Evolutionary conservation across 37 sponge, comb jelly and placozoan species (phyloP).

Genomic region (Spongilla lacustris): DNA sequence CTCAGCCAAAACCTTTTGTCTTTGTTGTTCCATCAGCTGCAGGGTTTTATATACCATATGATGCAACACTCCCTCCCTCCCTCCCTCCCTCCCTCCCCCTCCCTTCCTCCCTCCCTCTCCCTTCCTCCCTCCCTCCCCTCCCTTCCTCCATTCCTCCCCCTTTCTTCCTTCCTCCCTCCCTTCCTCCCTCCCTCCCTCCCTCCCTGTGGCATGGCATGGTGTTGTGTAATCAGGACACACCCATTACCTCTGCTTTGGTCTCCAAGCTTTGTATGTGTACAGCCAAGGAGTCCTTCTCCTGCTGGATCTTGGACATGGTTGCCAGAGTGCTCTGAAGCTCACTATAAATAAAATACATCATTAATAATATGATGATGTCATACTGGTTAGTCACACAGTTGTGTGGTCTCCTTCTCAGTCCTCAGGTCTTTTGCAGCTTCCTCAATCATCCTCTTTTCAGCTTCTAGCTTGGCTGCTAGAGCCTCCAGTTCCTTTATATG

Average conservation of each 20-base stretch:
- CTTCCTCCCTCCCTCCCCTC: not conserved
- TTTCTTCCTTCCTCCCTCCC: not conserved
- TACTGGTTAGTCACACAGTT: slow-evolving; percentile 54
- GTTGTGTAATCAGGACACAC: no score
- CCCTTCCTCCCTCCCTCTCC: not conserved
- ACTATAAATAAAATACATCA: slow-evolving; percentile 31
- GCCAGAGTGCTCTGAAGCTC: slow-evolving; percentile 78
- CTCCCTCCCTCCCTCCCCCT: not conserved
- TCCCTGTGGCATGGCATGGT: no score
- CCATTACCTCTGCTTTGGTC: slow-evolving; percentile 49
- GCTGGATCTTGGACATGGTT: slow-evolving; percentile 82
- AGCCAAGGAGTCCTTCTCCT: slow-evolving; percentile 61
- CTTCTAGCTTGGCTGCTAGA: slow-evolving; percentile 74
- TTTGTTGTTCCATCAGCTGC: slow-evolving; percentile 4
- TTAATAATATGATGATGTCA: not conserved
- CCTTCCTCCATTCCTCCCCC: not conserved
- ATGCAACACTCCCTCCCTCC: not conserved
- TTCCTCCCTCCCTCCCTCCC: no score
- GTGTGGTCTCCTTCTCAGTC: slow-evolving; percentile 75
- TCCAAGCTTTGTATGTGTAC: slow-evolving; percentile 47
- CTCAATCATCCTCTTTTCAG: slow-evolving; percentile 81
- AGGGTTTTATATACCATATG: not conserved
- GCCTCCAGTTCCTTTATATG: not conserved
- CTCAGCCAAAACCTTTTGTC: slow-evolving; percentile 64
- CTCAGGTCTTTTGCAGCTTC: slow-evolving; percentile 71